These are phyloP conservation scores for Germaria angustata DNA, from an alignment of 2,888 invertebrate species.

Conservation along the genomic window DNA sequence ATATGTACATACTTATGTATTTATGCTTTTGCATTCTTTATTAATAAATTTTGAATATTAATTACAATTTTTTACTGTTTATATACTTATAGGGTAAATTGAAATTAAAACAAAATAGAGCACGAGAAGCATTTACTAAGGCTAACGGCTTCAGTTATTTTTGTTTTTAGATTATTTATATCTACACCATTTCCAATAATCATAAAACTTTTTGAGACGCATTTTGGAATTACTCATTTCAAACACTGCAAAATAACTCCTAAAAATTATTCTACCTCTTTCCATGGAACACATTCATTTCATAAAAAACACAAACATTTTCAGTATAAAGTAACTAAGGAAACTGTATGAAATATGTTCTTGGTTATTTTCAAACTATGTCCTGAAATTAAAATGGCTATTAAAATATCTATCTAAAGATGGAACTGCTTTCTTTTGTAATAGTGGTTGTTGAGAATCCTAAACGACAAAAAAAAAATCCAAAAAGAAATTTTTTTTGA, in stretches of 20 bases:
- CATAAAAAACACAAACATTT: too few species aligned
- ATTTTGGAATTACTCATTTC: background rate
- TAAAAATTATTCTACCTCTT: too few species aligned
- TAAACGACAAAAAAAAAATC: too few species aligned
- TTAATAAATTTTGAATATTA: slow-evolving; percentile 55
- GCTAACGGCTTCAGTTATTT: slow-evolving; percentile 49
- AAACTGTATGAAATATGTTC: too few species aligned
- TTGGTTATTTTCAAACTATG: too few species aligned
- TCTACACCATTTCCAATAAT: slow-evolving; percentile 28
- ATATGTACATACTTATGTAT: background rate
- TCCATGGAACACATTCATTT: too few species aligned
- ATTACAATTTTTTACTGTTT: slow-evolving; percentile 56
- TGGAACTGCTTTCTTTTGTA: too few species aligned
- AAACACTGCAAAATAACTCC: background rate
- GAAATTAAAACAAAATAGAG: slow-evolving; percentile 28
- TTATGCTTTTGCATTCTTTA: slow-evolving; percentile 25
- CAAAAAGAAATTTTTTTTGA: too few species aligned
- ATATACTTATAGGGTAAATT: slow-evolving; percentile 52
- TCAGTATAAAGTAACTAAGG: too few species aligned
- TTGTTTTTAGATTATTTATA: background rate
- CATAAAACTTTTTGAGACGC: background rate
- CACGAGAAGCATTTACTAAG: slow-evolving; percentile 52
- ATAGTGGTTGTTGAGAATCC: too few species aligned
- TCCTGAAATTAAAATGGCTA: too few species aligned
- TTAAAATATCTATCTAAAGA: too few species aligned